Evolutionary conservation across 2,888 invertebrate genomes (phyloP), one percentile per base, ranked within the genome.

Genomic region (Eledona agricola): DNA sequence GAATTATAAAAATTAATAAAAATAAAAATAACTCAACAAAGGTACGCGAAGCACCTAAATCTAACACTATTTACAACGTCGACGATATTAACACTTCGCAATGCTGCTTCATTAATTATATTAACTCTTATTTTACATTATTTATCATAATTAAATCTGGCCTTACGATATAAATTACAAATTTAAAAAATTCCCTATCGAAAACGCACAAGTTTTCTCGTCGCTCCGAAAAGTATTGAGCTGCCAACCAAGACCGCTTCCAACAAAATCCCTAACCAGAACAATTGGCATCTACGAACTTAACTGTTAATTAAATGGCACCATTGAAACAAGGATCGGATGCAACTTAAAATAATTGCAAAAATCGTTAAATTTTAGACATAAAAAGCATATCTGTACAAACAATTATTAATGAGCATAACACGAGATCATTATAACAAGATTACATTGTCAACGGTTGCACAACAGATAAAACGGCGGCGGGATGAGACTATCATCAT

Each of bases 381-480:
- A 67, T 67, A 67, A 67, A 66, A 67, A 68, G 67, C 67, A 61
- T 61, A 65, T 70, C 73, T 75, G 73, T 75, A 74, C 75, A 75
- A 75, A 74, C 73, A 74, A 72, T 71, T 69, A 71, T 67, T 70
- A 67, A 72, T 74, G 72, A 74, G 71, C 73, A 71, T 73, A 74
- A 74, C 72, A 74, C 73, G 75, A 75, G 74, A 75, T 75, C 75
- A 75, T 71, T 69, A 65, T 69, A 73, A 71, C 71, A 72, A 72
- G 64, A 70, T 71, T 72, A 71, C 69, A 71, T 62, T 60, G 62
- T 62, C 62, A 65, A 63, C 62, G 63, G 66, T 64, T 67, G 64
- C 64, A 66, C 68, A 70, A 69, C 70, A 69, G 63, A 66, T 65
- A 67, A 65, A 64, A 65, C 63, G 65, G 65, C 66, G 66, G 62